These are phyloP conservation scores for Acanthosepion esculentum DNA, from an alignment of 2,888 invertebrate species.

Conservation along the genomic window DNA sequence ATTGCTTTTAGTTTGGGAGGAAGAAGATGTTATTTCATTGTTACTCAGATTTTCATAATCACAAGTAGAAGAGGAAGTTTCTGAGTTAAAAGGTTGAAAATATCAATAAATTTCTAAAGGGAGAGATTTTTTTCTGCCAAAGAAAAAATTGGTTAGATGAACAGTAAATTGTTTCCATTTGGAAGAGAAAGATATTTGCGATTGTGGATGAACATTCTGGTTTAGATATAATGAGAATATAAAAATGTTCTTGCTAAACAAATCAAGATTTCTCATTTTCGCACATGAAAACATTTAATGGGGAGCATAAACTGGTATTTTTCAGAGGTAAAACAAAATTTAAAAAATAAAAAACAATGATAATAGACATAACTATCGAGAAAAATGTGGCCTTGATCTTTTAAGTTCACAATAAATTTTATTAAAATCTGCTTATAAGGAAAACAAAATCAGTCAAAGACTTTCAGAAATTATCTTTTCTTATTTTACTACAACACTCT, in stretches of 20 bases:
- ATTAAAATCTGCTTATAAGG: not conserved
- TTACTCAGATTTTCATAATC: no score
- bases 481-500: not conserved
- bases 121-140: not conserved
- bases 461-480: not conserved
- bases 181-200: not conserved
- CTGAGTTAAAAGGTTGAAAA: not conserved
- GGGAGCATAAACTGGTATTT: not conserved
- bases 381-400: not conserved
- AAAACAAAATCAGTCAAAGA: not conserved
- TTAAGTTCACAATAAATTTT: no score
- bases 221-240: not conserved
- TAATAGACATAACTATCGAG: not conserved
- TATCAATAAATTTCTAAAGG: not conserved
- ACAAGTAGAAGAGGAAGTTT: no score
- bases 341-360: no score
- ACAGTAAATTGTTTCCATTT: not conserved
- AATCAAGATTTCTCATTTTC: not conserved
- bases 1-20: no score
- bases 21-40: no score
- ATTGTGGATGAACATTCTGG: not conserved
- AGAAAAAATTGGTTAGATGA: not conserved
- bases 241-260: not conserved
- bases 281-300: not conserved
- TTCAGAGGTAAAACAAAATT: not conserved